phyloP scores from a whole-genome alignment of 2,888 invertebrate species.

The Cremastobaeus sp. region DNA sequence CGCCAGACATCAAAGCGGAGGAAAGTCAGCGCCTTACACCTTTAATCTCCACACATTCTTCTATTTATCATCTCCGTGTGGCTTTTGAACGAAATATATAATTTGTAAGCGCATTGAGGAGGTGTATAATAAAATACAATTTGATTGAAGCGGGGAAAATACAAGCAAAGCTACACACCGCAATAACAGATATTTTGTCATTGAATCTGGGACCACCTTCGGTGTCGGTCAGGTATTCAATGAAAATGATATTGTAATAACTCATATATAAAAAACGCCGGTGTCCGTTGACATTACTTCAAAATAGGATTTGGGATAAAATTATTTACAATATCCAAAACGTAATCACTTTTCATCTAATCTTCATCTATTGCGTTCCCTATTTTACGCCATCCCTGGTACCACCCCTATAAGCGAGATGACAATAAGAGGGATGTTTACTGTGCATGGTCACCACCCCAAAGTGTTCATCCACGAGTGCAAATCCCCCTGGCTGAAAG shows the following conservation, averaged over 20 bases:
- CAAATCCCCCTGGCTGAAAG: too few species aligned
- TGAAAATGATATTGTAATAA: slow-evolving; percentile 54
- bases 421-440: too few species aligned
- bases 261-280: slow-evolving; percentile 22
- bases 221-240: slow-evolving; percentile 25
- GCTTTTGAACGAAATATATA: slow-evolving; percentile 54
- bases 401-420: too few species aligned
- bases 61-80: slow-evolving; percentile 47
- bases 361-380: too few species aligned
- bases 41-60: slow-evolving; percentile 50
- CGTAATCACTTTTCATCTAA: too few species aligned
- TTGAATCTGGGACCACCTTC: slow-evolving; percentile 53
- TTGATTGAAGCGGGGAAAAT: slow-evolving; percentile 45
- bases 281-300: slow-evolving; percentile 16
- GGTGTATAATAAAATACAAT: slow-evolving; percentile 53
- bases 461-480: too few species aligned
- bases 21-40: slow-evolving; percentile 42
- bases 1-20: slow-evolving; percentile 47
- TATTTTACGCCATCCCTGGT: too few species aligned
- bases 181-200: slow-evolving; percentile 58
- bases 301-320: too few species aligned
- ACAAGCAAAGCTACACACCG: slow-evolving; percentile 37
- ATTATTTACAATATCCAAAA: too few species aligned
- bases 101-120: slow-evolving; percentile 53
- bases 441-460: too few species aligned